Base-by-base conservation (phyloP, 2,797 vertebrate species). In the Cyprinodon diabolis region DNA sequence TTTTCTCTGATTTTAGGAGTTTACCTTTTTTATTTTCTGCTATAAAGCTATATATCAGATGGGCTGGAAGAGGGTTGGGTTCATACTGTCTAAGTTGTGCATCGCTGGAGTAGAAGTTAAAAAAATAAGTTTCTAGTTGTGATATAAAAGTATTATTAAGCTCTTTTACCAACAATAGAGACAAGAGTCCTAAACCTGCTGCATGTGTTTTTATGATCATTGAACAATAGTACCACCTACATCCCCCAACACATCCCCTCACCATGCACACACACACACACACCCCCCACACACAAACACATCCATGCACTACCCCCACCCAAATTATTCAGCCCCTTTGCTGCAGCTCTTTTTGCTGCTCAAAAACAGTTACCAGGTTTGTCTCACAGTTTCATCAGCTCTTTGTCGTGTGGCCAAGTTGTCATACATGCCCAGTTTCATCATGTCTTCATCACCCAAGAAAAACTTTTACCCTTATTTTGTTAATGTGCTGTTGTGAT, bases 381-480 rank as follows among this genome's bases (percentile, higher is more conserved):
- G 89, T 91, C 89, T 89, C 84, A 79, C 83, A 85, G 89, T 94
- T 94, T 93, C 93, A 90, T 94, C 93, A 94, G 89, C 90, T 91
- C 83, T 89, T 92, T 92, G 92, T 93, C 87, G 85, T 90, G 84
- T 91, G 92, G 90, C 91, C 92, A 91, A 92, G 71, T 92, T 92
- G 91, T 92, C 92, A 93, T 92, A 84, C 90, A 88, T 93, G 87
- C 86, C 86, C 86, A 86, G 83, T 93, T 93, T 93, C 90, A 91
- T 93, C 92, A 93, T 91, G 90, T 93, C 89, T 92, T 92, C 91
- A 92, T 92, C 92, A 92, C 88, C 89, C 83, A 65, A 58, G 65
- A 89, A 80, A 89, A 78, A 87, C 88, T 75, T 65, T 85, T 81
- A 90, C 91, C 85, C 83, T 48, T 78, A 72, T 84, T 72, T 79